These are phyloP conservation scores for Paracanthobrama guichenoti DNA, from an alignment of 2,113 vertebrate genomes.

Conservation along the genomic window DNA sequence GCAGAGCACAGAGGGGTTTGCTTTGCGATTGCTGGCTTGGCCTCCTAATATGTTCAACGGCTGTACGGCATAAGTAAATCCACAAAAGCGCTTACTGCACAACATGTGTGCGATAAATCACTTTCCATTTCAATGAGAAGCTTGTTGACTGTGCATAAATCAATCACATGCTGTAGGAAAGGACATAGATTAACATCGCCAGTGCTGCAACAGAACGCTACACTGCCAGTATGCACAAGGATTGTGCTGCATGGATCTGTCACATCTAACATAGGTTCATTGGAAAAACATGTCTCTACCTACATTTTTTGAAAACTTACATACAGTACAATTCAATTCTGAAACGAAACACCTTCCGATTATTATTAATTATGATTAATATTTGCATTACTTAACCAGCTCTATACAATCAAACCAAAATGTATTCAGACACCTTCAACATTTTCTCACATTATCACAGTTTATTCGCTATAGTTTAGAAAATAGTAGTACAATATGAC, in stretches of 20 bases:
- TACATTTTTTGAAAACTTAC: neutral
- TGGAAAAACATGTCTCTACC: neutral
- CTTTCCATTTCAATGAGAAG: constrained; percentile 34
- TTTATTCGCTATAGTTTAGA: too few species aligned
- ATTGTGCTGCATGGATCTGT: neutral
- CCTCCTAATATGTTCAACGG: constrained; percentile 16
- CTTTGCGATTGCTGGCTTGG: constrained; percentile 9
- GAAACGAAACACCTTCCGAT: neutral
- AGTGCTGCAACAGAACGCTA: constrained; percentile 10
- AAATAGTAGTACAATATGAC: too few species aligned
- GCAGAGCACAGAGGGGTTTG: neutral
- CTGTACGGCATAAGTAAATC: constrained; percentile 10
- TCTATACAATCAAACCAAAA: neutral
- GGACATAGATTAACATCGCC: neutral
- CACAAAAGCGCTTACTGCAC: constrained; percentile 34
- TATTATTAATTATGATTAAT: too few species aligned
- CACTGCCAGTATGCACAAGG: constrained; percentile 4
- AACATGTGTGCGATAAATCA: constrained; percentile 41
- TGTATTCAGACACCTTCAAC: too few species aligned
- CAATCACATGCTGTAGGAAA: constrained; percentile 18
- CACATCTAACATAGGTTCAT: neutral
- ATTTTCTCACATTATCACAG: too few species aligned
- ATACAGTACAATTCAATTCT: neutral
- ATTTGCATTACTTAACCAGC: neutral
- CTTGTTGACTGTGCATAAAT: constrained; percentile 32